Percentiles rank a stretch among this genome's conserved stretches.
Evolutionary conservation across 2,113 vertebrate species (phyloP).

Genomic region (Ameiurus melas): DNA sequence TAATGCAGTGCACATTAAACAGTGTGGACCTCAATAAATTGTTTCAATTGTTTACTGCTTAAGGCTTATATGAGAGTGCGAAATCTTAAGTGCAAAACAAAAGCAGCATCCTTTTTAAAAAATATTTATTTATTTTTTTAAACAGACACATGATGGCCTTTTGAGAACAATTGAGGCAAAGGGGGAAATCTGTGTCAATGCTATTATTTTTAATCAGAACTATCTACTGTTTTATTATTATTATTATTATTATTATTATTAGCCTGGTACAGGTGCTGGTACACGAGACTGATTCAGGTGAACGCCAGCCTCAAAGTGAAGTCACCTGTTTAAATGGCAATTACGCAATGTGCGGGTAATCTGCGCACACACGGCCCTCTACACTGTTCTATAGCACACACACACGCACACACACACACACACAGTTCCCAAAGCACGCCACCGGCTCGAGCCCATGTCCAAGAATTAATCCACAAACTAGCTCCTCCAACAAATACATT

Average conservation of each 20-base stretch:
- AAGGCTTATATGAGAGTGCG: neutral
- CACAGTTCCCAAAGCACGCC: neutral
- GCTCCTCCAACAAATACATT: neutral
- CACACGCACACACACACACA: neutral
- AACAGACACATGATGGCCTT: neutral
- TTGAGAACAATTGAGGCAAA: neutral
- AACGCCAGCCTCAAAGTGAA: neutral
- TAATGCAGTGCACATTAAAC: neutral
- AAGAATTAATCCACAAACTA: neutral
- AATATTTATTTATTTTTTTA: too few relatives aligned
- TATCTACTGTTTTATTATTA: neutral
- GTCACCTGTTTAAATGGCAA: conserved; percentile 5
- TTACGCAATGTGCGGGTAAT: neutral
- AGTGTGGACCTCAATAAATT: neutral
- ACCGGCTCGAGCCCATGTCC: neutral
- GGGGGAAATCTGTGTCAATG: too few relatives aligned
- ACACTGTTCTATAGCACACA: neutral
- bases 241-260: too few relatives aligned
- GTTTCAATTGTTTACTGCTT: neutral
- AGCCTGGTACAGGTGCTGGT: neutral
- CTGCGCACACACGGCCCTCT: neutral
- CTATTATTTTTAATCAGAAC: neutral
- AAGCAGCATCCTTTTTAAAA: neutral
- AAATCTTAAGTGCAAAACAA: neutral
- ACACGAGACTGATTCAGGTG: neutral